These are phyloP conservation scores for Mohoua ochrocephala DNA, from an alignment of 2,113 vertebrate genomes.

Conservation along the genomic window DNA sequence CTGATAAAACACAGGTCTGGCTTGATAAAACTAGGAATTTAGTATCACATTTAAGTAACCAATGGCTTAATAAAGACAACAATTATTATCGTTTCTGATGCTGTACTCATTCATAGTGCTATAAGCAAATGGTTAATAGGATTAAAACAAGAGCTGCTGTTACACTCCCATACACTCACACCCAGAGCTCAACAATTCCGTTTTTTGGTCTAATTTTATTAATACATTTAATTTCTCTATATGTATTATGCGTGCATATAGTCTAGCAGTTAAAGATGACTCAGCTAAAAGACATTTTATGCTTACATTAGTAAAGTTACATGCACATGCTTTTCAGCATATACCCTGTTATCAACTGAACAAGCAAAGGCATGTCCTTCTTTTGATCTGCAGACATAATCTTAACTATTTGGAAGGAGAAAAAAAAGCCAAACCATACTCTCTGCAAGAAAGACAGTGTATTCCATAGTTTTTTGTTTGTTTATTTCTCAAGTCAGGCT, in stretches of 20 bases:
- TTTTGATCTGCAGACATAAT: not conserved
- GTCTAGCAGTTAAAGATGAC: not conserved
- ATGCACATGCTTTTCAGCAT: not conserved
- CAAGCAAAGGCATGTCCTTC: not conserved
- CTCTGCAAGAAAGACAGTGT: not conserved
- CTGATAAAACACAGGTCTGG: not conserved
- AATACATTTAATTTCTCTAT: not conserved
- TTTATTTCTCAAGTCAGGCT: not conserved
- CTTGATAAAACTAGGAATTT: not conserved
- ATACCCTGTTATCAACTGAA: not conserved
- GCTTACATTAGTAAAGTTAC: not conserved
- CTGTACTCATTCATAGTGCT: not conserved
- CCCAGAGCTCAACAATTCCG: not conserved
- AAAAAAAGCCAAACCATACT: not conserved
- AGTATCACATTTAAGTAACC: not conserved
- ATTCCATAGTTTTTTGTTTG: not conserved
- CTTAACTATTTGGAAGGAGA: not conserved
- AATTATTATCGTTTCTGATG: not conserved
- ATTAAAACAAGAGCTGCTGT: not conserved
- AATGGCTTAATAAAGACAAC: not conserved
- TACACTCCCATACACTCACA: not conserved
- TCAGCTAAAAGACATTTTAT: not conserved
- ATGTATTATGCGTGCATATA: not conserved
- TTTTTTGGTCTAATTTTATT: not conserved
- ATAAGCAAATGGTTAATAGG: not conserved